These are phyloP conservation scores for Pagetopsis macropterus DNA, from an alignment of 2,797 vertebrate genomes.

Conservation along the genomic window DNA sequence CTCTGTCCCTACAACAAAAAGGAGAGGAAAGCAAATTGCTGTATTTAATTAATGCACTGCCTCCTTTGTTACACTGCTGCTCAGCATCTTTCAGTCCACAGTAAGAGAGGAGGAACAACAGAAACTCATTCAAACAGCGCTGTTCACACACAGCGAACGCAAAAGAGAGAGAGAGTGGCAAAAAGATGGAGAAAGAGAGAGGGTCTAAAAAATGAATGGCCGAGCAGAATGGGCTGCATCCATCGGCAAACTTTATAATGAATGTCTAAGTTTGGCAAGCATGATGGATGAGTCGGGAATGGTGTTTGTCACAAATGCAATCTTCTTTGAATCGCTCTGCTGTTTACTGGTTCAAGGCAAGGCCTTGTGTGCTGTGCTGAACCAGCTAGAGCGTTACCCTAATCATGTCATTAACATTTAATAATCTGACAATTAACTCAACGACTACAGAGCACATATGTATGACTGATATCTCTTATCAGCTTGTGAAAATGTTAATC, in stretches of 20 bases:
- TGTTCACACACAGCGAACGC: conserved; percentile 35
- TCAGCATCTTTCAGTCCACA: conserved; percentile 84
- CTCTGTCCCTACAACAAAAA: conserved; percentile 78
- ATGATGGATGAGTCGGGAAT: conserved; percentile 84
- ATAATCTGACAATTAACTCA: conserved; percentile 76
- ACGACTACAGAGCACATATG: conserved; percentile 50
- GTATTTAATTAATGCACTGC: conserved; percentile 87
- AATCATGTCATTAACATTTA: conserved; percentile 77
- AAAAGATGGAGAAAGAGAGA: conserved; percentile 52
- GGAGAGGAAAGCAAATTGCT: conserved; percentile 85
- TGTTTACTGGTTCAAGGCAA: conserved; percentile 64
- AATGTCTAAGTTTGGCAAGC: conserved; percentile 83
- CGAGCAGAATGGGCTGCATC: conserved; percentile 74
- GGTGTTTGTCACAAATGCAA: conserved; percentile 84
- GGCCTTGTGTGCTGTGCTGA: conserved; percentile 51
- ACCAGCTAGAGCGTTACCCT: conserved; percentile 58
- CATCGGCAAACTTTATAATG: conserved; percentile 85
- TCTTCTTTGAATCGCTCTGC: conserved; percentile 77
- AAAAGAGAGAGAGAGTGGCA: conserved; percentile 41
- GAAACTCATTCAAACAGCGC: conserved; percentile 64
- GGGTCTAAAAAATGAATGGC: conserved; percentile 77
- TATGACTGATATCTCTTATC: conserved; percentile 64
- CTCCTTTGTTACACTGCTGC: conserved; percentile 80
- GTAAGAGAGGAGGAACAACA: conserved; percentile 55
- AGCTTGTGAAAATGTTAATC: conserved; percentile 72